Evolutionary conservation across 2,888 invertebrate species (phyloP).

Genomic region (Arctia plantaginis): DNA sequence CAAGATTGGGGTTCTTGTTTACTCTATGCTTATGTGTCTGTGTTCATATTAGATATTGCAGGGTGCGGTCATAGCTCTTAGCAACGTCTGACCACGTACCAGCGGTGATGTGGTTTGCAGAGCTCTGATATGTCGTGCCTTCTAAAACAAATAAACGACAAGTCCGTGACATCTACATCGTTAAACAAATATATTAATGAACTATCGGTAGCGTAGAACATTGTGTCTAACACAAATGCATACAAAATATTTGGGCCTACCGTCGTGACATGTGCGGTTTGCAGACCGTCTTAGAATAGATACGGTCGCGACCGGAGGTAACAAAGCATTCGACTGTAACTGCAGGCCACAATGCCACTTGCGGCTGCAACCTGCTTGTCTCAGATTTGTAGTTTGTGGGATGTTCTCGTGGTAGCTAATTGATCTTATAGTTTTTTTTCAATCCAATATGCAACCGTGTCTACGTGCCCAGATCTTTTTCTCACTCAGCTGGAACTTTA

Average conservation of each 20-base stretch:
- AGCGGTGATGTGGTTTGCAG: too few relatives aligned
- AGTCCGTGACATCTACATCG: too few relatives aligned
- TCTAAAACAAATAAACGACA: too few relatives aligned
- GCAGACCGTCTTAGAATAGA: background rate
- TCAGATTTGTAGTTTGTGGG: background rate
- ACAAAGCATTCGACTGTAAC: background rate
- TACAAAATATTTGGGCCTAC: background rate
- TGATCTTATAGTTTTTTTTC: background rate
- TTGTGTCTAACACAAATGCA: background rate
- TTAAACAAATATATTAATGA: background rate
- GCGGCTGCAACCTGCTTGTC: background rate
- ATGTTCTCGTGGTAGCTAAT: background rate
- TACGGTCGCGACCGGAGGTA: background rate
- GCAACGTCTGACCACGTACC: too few relatives aligned
- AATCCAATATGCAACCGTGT: background rate
- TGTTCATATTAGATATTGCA: too few relatives aligned
- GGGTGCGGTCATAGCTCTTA: too few relatives aligned
- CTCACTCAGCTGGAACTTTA: constrained; percentile 40
- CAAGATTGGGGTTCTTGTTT: too few relatives aligned
- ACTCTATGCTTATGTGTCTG: too few relatives aligned
- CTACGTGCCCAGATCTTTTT: constrained; percentile 29
- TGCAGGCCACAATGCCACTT: background rate
- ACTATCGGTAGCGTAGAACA: background rate
- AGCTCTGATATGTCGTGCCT: too few relatives aligned
- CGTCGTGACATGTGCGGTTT: background rate